Base-by-base conservation (phyloP, 37 sponge, comb jelly and placozoan genomes). In the Amphimedon queenslandica region DNA sequence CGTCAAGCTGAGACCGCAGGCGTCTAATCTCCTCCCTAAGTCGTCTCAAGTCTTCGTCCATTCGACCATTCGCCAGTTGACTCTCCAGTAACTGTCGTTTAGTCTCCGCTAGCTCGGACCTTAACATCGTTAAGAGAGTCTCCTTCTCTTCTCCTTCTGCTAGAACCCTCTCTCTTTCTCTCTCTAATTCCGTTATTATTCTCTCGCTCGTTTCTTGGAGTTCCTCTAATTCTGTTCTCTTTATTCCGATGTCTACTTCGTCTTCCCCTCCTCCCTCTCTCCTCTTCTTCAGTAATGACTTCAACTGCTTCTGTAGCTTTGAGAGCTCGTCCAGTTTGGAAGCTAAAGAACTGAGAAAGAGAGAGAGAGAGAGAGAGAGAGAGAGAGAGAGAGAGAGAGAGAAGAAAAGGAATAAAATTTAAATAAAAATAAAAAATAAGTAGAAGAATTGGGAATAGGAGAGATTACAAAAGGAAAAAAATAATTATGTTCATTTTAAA, bases 251-350 rank as follows among this genome's bases (percentile, higher is more conserved):
- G 27, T n/a, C 61, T 25, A 25, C 28, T n/a, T 11, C 61, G 5
- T 3, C 53, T 23, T 66, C 68, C 21, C 32, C 68, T 32, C 11
- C 11, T 4, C 6, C 38, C 68, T 32, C 36, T n/a, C 3, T 13
- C 13, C 53, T 47, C 53, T 47, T 47, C 5, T 60, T 60, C 5
- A 82, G 13, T 40, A 75, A 42, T 1, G 60, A 38, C 37, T 71
- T 73, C 32, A 84, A 37, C 3, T 77, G 78, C 3, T 72, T 47
- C 57, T 77, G 84, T 3, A 84, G 53, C n/a, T 55, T 57, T 2
- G 70, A 69, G 28, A 82, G 55, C 56, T 82, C 76, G 32, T 77
- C 78, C 57, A 84, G 55, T 37, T 77, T 77, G 5, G 78, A 56
- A 13, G 67, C 33, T 38, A 84, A 55, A 4, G 78, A 70, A 39